These are phyloP conservation scores for Brachyalestes nurse DNA, from an alignment of 2,797 vertebrate genomes.

Conservation along the genomic window DNA sequence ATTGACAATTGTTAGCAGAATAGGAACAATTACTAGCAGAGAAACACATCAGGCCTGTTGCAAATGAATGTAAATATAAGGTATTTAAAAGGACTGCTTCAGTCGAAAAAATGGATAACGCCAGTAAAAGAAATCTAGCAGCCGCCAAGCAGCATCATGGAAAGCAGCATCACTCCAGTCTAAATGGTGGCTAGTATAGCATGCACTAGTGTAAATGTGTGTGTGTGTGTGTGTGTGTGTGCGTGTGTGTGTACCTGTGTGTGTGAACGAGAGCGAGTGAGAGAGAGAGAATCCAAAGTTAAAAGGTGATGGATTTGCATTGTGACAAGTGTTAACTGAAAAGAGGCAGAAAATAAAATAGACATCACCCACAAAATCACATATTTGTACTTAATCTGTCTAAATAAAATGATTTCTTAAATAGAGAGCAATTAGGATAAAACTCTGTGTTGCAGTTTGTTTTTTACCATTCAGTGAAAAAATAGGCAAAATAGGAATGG, in stretches of 20 bases:
- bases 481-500: constrained; percentile 14
- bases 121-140: not conserved
- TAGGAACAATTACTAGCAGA: constrained; percentile 40
- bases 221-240: no score
- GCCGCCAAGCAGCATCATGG: not conserved
- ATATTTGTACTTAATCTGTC: constrained; percentile 38
- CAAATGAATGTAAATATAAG: constrained; percentile 41
- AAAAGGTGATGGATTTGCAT: constrained; percentile 1
- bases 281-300: constrained; percentile 30
- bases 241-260: no score
- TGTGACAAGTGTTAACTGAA: constrained; percentile 15
- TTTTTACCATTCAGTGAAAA: constrained; percentile 8
- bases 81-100: not conserved
- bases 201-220: not conserved
- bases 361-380: constrained; percentile 32
- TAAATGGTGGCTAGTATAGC: not conserved
- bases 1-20: constrained; percentile 20
- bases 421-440: constrained; percentile 54
- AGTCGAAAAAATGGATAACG: not conserved
- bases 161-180: not conserved
- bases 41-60: constrained; percentile 39
- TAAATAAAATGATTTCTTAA: constrained; percentile 42
- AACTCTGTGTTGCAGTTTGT: constrained; percentile 39
- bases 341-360: constrained; percentile 42
- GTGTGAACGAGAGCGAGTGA: not conserved